Evolutionary conservation across 1,140 invertebrate genomes (phyloP), one percentile per base, ranked within the genome.

Genomic region (Drosophila ficusphila): DNA sequence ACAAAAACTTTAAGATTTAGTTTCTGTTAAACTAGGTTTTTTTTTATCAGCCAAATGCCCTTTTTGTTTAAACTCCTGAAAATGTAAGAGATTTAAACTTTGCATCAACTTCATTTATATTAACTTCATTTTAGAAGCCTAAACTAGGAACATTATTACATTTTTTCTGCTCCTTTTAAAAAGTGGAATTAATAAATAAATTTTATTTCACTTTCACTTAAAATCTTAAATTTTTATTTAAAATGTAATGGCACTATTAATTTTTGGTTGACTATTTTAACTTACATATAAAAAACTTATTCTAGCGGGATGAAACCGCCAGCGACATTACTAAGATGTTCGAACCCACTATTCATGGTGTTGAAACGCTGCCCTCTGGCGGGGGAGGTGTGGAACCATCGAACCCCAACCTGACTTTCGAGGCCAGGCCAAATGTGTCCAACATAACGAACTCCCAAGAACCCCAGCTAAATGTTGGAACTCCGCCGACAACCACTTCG

Each of bases 221-320:
- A 4, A 8, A 53, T n/a, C n/a, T n/a, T 36, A 21, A 7, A 18
- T 44, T 60, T 51, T 64, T 14, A 33, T 69, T 73, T 62, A 4
- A 33, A 39, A 61, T 46, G 33, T 34, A 25, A 57, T 53, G 38
- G 31, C 23, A 51, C 31, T 11, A 33, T 12, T 3, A 38, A 5
- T 16, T 9, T 9, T 41, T 16, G 14, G 5, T 38, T 23, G 33
- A 47, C 18, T 27, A 16, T n/a, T 34, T 53, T 62, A 25, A 79
- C 60, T 70, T 18, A 70, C 57, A 51, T 65, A 25, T 48, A 31
- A 51, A 4, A 6, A 29, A 54, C 29, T 33, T 29, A 36, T 77
- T 90, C 61, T 89, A 92, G 92, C 86, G 92, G 53, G 92, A 93
- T 90, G 92, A 93, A 76, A 92, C 91, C 48, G 88, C 91, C 48